phyloP scores from a whole-genome alignment of 2,888 invertebrate species.

The Microplitis manilae region DNA sequence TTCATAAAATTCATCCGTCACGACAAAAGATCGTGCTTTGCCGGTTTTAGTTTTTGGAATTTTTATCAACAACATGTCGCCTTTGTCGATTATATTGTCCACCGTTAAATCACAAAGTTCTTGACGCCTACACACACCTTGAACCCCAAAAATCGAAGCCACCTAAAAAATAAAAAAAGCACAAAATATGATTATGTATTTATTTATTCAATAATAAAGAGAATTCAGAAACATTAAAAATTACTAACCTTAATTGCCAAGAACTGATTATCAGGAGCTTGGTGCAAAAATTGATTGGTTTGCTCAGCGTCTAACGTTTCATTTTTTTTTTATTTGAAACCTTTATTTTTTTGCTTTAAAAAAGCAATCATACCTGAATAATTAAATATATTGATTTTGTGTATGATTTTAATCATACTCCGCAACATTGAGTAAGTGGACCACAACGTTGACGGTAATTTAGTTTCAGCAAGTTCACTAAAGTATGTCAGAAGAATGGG shows the following conservation, averaged over 20 bases:
- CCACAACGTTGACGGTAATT: conserved; percentile 53
- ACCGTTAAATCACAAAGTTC: conserved; percentile 35
- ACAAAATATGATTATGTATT: too few relatives aligned
- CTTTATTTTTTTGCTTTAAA: conserved; percentile 4
- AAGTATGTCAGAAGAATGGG: conserved; percentile 50
- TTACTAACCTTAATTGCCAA: not conserved
- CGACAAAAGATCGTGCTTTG: conserved; percentile 30
- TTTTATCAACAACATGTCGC: conserved; percentile 30
- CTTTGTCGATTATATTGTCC: conserved; percentile 28
- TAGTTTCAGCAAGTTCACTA: conserved; percentile 47
- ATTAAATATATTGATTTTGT: conserved; percentile 5
- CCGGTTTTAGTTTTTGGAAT: conserved; percentile 37
- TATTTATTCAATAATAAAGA: too few relatives aligned
- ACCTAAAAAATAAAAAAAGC: too few relatives aligned
- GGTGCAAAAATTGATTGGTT: conserved; percentile 51
- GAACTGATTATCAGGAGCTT: conserved; percentile 52
- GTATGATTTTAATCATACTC: conserved; percentile 45
- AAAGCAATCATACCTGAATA: conserved; percentile 13
- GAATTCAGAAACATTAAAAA: too few relatives aligned
- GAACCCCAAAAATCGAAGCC: not conserved
- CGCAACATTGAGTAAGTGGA: conserved; percentile 54
- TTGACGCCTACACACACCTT: conserved; percentile 30
- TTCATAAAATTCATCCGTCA: conserved; percentile 35
- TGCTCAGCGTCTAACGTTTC: conserved; percentile 55
- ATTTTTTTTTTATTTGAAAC: conserved; percentile 54